Conservation (phyloP, 2,888 invertebrate species). For the Megamerina dolium region DNA sequence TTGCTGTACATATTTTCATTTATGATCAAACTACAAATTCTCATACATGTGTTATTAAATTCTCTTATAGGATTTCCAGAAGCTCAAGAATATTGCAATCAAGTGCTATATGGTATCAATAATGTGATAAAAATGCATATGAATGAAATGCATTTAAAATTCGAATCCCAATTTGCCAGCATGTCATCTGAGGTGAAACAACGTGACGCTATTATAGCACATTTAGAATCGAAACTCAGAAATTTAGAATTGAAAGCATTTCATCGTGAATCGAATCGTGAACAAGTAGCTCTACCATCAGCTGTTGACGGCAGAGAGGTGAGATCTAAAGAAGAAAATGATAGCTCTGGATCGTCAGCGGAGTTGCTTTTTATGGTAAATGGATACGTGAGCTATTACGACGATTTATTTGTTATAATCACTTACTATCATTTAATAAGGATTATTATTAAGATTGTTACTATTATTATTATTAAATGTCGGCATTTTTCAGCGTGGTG, state of each 20-base stretch:
- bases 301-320: too few species aligned
- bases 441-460: too few species aligned
- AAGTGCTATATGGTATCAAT: constrained; percentile 72
- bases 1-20: too few species aligned
- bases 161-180: constrained; percentile 66
- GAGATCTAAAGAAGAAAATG: constrained; percentile 29
- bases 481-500: constrained; percentile 53
- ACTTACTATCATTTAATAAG: too few species aligned
- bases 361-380: constrained; percentile 50
- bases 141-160: constrained; percentile 65
- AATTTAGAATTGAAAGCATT: constrained; percentile 50
- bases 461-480: background rate
- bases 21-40: too few species aligned
- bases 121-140: constrained; percentile 73
- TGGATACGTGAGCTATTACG: background rate
- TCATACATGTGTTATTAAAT: too few species aligned
- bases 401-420: background rate
- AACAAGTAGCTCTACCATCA: background rate
- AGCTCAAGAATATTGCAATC: constrained; percentile 77
- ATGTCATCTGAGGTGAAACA: constrained; percentile 75
- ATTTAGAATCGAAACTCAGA: constrained; percentile 68
- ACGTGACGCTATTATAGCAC: constrained; percentile 73
- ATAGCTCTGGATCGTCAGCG: constrained; percentile 44
- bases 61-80: too few species aligned
- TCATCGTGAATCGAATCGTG: background rate